Evolutionary conservation across 2,113 vertebrate species (phyloP), one percentile per base, ranked within the genome.

Genomic region (Hiodon tergisus): DNA sequence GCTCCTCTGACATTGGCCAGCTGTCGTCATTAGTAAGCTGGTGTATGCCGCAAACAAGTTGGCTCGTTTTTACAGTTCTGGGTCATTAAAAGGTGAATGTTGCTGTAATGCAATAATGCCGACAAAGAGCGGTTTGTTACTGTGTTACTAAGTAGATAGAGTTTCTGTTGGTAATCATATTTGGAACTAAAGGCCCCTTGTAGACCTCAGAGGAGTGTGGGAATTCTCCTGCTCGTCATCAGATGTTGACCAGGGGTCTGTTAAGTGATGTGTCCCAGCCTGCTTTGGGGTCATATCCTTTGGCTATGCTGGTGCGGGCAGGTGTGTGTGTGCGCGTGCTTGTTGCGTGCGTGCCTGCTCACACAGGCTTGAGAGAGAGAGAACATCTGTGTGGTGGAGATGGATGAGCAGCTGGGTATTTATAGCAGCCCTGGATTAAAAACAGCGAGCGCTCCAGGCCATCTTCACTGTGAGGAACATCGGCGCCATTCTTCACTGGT

Each of bases 371-470:
- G 5, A 13, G 69, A 59, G 48, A 59, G 48, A 9, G 16, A 11
- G 11, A 47, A 7, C 10, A 10, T 59, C 47, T 63, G 59, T 61
- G 58, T 14, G 6, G 6, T 72, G 8, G 11, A 17, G 60, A 54
- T 31, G 47, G 58, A 65, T 73, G 72, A 65, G 14, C 14, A 48
- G 10, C 50, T 31, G 3, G 59, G 63, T 62, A 73, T 73, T 65
- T 63, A 63, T 62, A 63, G 72, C 5, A 53, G 59, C 14, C 72
- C 50, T 73, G 59, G 63, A 70, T 70, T 70, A 70, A 70, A 46
- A 70, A n/a, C 69, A 16, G 2, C 14, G 51, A 54, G 7, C n/a
- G 51, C 51, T 70, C 69, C 14, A 5, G 13, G 69, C 6, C 52
- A 55, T 31, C 14, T 53, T 4, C 52, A 14, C 14, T 70, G 51